Conservation (phyloP, 2,797 vertebrate species). For the Thripadectes ignobilis region DNA sequence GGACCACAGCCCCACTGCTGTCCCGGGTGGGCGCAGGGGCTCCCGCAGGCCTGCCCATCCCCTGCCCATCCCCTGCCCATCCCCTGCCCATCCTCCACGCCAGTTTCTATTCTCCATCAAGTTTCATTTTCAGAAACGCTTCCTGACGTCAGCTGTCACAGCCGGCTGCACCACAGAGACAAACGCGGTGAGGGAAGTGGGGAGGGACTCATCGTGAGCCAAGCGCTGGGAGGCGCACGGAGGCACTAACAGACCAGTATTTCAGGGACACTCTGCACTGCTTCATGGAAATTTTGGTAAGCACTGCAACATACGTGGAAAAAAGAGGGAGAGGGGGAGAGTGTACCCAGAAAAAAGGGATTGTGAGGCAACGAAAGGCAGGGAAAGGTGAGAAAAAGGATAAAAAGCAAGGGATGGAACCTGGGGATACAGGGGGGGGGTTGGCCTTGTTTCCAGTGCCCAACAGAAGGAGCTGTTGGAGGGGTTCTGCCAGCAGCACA, state of each 20-base stretch:
- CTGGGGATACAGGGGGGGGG: not conserved
- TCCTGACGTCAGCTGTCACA: not conserved
- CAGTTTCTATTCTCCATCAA: not conserved
- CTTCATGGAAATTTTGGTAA: not conserved
- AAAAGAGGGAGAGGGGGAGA: not conserved
- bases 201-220: not conserved
- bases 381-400: not conserved
- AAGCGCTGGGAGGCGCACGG: not conserved
- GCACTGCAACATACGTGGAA: not conserved
- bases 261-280: no score
- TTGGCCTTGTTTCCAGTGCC: not conserved
- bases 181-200: not conserved
- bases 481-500: not conserved
- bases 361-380: not conserved
- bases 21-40: no score
- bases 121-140: fast-evolving
- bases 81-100: fast-evolving
- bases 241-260: fast-evolving
- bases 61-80: not conserved
- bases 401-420: not conserved
- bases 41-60: not conserved
- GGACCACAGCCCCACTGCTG: fast-evolving
- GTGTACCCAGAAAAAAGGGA: not conserved
- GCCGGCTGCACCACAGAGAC: fast-evolving
- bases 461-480: not conserved